A percentile compares a stretch with the other conserved stretches of the same genome.
These are phyloP conservation scores for Rhadinocentrus ornatus DNA, from an alignment of 2,797 vertebrate genomes.

Conservation along the genomic window DNA sequence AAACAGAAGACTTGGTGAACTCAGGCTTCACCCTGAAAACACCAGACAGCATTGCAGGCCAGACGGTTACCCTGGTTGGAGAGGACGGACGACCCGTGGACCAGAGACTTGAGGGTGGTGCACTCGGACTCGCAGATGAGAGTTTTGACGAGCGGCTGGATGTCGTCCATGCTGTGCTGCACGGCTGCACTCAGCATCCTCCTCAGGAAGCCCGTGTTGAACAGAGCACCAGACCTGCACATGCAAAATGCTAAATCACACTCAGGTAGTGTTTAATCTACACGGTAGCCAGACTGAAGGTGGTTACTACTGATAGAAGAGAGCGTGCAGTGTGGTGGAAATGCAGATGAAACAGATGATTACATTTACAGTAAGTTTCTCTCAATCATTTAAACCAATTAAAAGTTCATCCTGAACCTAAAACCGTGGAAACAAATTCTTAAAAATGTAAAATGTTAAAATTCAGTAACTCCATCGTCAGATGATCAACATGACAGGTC, in stretches of 20 bases:
- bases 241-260: neutral
- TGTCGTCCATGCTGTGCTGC: conserved; percentile 90
- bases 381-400: too few relatives aligned
- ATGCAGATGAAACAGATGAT: too few relatives aligned
- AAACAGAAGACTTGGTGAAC: neutral
- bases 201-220: conserved; percentile 93
- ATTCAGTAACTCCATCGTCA: too few relatives aligned
- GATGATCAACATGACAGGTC: too few relatives aligned
- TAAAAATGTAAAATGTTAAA: too few relatives aligned
- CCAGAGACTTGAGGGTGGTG: conserved; percentile 85
- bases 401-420: too few relatives aligned
- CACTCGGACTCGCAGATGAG: conserved; percentile 95
- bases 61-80: conserved; percentile 86
- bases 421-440: too few relatives aligned
- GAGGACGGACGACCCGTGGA: conserved; percentile 75
- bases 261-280: too few relatives aligned
- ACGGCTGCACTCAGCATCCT: conserved; percentile 90
- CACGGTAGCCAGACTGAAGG: too few relatives aligned
- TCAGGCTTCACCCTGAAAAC: neutral
- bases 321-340: too few relatives aligned
- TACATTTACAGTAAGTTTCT: too few relatives aligned
- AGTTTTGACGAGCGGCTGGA: conserved; percentile 92
- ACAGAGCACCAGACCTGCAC: conserved; percentile 90
- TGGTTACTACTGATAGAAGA: too few relatives aligned
- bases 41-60: neutral